Conservation (phyloP, 2,113 vertebrate species). For the Thalassoma bifasciatum region DNA sequence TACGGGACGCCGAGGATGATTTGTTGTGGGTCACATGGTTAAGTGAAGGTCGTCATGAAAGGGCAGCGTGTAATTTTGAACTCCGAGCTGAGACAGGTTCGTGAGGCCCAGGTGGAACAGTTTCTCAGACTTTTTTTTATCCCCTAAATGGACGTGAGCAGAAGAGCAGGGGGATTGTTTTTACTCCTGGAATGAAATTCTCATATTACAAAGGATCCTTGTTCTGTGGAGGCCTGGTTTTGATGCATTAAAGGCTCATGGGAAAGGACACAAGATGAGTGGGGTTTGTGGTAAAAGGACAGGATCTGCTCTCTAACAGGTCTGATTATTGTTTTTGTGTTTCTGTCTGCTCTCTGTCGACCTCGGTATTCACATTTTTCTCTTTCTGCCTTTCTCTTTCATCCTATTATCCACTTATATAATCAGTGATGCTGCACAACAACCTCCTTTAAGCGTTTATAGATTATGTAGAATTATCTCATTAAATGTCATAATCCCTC, state of each 20-base stretch:
- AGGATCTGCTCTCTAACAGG: no score
- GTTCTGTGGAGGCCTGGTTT: conserved; percentile 49
- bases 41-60: conserved; percentile 67
- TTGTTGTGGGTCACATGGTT: conserved; percentile 51
- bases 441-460: no score
- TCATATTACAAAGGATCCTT: conserved; percentile 47
- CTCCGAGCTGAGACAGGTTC: conserved; percentile 50
- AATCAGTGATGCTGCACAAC: conserved; percentile 14
- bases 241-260: conserved; percentile 77
- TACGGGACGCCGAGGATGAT: conserved; percentile 38
- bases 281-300: no score
- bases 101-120: conserved; percentile 51
- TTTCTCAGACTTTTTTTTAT: conserved; percentile 64
- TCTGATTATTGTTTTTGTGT: conserved; percentile 8
- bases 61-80: conserved; percentile 54
- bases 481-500: no score
- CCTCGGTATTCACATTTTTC: conserved; percentile 57
- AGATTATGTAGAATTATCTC: no score
- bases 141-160: conserved; percentile 63
- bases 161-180: conserved; percentile 47
- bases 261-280: conserved; percentile 57
- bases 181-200: conserved; percentile 62
- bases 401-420: neutral
- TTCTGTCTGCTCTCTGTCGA: conserved; percentile 48
- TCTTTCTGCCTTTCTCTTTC: conserved; percentile 6